Conservation (phyloP, 92 coral and sea anemone species). For the Phymanthus crucifer region DNA sequence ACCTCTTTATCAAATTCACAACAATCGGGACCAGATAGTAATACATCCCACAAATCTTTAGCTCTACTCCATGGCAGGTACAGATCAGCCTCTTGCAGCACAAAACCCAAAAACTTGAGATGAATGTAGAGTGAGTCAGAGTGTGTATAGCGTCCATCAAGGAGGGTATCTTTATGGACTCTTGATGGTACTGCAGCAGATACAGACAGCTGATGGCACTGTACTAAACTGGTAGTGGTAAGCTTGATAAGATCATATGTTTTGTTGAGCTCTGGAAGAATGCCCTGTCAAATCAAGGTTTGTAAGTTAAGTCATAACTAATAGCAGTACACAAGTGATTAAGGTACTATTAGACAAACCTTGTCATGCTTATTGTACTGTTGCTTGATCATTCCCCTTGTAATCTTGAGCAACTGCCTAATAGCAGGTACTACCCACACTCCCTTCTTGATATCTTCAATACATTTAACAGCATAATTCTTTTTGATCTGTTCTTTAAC, state of each 20-base stretch:
- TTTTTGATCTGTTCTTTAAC: slow-evolving; percentile 90
- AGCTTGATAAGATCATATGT: slow-evolving; percentile 79
- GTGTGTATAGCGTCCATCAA: slow-evolving; percentile 84
- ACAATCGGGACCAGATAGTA: slow-evolving; percentile 68
- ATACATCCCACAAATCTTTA: slow-evolving; percentile 79
- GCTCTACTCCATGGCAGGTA: slow-evolving; percentile 88
- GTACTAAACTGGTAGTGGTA: slow-evolving; percentile 73
- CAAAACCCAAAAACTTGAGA: slow-evolving; percentile 75
- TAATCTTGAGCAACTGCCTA: slow-evolving; percentile 78
- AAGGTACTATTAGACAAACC: slow-evolving; percentile 21
- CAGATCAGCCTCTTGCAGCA: slow-evolving; percentile 75
- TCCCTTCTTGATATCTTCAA: slow-evolving; percentile 82
- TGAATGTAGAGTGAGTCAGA: slow-evolving; percentile 70
- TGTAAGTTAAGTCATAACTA: neutral
- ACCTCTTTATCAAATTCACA: slow-evolving; percentile 91
- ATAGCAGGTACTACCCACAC: slow-evolving; percentile 88
- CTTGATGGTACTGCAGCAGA: slow-evolving; percentile 54
- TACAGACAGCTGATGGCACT: slow-evolving; percentile 79
- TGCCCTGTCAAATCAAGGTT: slow-evolving; percentile 52
- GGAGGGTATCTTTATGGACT: slow-evolving; percentile 72
- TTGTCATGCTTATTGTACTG: slow-evolving; percentile 82
- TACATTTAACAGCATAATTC: slow-evolving; percentile 85
- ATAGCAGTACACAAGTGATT: neutral
- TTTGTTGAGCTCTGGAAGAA: slow-evolving; percentile 78
- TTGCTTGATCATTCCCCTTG: slow-evolving; percentile 82